A percentile compares a stretch with the other conserved stretches of the same genome.
These are phyloP conservation scores for Tetrapedia diversipes DNA, from an alignment of 2,888 invertebrate genomes.

Conservation along the genomic window DNA sequence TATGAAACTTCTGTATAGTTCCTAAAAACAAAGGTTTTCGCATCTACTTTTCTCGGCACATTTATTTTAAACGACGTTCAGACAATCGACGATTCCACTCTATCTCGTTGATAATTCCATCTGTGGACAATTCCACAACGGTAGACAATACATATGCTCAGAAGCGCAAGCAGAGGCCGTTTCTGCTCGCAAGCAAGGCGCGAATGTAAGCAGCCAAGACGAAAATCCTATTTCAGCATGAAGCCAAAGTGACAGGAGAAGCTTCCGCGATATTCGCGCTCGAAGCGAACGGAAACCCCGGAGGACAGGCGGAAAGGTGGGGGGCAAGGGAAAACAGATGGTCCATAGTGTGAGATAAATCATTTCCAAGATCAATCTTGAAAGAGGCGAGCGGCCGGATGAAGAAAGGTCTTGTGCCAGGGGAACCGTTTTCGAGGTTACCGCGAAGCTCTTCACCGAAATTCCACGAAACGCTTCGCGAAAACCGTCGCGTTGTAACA, in stretches of 20 bases:
- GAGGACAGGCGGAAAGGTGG: neutral
- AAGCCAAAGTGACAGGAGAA: neutral
- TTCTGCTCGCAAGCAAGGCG: neutral
- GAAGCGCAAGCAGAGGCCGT: neutral
- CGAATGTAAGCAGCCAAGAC: neutral
- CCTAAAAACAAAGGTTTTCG: too few species aligned
- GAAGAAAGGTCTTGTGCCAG: slow-evolving; percentile 44
- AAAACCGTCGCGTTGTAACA: neutral
- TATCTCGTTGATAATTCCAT: too few species aligned
- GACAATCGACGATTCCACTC: too few species aligned
- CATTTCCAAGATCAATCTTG: slow-evolving; percentile 57
- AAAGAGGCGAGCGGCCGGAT: slow-evolving; percentile 37
- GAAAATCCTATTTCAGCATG: slow-evolving; percentile 24
- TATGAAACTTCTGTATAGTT: too few species aligned
- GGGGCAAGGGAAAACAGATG: slow-evolving; percentile 39
- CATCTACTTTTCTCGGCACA: too few species aligned
- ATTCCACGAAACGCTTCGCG: slow-evolving; percentile 35
- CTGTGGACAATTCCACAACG: too few species aligned
- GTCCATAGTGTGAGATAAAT: slow-evolving; percentile 46
- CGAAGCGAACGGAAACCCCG: slow-evolving; percentile 17
- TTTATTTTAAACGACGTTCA: too few species aligned
- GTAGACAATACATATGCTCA: too few species aligned
- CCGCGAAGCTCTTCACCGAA: slow-evolving; percentile 43
- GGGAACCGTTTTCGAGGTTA: slow-evolving; percentile 29
- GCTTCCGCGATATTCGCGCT: slow-evolving; percentile 26